A percentile compares a stretch with the other conserved stretches of the same genome.
phyloP scores from a whole-genome alignment of 2,888 invertebrate species.

The Drosophila nr. medialis region DNA sequence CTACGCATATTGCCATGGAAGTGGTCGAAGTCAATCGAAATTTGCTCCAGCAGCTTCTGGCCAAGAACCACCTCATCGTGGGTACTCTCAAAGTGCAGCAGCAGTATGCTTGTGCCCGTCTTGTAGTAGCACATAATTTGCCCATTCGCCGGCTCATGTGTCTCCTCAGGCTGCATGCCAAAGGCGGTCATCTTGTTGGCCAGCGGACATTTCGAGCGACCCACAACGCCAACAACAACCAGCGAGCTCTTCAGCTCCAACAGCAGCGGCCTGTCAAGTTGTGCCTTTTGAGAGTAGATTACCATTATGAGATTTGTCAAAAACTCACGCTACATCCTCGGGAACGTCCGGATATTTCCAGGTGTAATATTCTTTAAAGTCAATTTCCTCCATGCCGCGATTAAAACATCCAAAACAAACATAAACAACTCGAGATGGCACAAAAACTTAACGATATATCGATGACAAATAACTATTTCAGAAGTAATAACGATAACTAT shows the following conservation, averaged over 20 bases:
- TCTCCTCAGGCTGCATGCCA: slow-evolving; percentile 56
- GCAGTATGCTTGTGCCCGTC: slow-evolving; percentile 85
- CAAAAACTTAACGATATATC: slow-evolving; percentile 15
- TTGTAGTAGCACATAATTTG: slow-evolving; percentile 87
- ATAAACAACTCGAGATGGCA: slow-evolving; percentile 49
- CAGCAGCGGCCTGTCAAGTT: slow-evolving; percentile 37
- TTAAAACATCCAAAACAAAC: slow-evolving; percentile 25
- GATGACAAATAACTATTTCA: neutral
- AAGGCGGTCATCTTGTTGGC: slow-evolving; percentile 84
- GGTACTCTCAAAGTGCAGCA: slow-evolving; percentile 86
- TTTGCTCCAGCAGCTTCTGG: slow-evolving; percentile 58
- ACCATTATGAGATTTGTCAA: neutral
- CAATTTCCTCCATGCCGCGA: slow-evolving; percentile 54
- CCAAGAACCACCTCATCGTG: slow-evolving; percentile 81
- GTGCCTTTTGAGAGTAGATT: neutral
- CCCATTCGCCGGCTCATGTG: slow-evolving; percentile 82
- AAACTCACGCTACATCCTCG: slow-evolving; percentile 69
- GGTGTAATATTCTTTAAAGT: slow-evolving; percentile 53
- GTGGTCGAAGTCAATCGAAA: slow-evolving; percentile 71
- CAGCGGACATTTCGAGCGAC: slow-evolving; percentile 80
- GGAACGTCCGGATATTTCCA: slow-evolving; percentile 80
- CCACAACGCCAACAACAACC: slow-evolving; percentile 83
- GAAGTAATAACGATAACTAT: neutral
- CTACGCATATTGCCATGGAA: slow-evolving; percentile 81
- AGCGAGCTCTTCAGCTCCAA: slow-evolving; percentile 47